phyloP scores from a whole-genome alignment of 2,797 vertebrate genomes.

The Phoxinus dragarum region DNA sequence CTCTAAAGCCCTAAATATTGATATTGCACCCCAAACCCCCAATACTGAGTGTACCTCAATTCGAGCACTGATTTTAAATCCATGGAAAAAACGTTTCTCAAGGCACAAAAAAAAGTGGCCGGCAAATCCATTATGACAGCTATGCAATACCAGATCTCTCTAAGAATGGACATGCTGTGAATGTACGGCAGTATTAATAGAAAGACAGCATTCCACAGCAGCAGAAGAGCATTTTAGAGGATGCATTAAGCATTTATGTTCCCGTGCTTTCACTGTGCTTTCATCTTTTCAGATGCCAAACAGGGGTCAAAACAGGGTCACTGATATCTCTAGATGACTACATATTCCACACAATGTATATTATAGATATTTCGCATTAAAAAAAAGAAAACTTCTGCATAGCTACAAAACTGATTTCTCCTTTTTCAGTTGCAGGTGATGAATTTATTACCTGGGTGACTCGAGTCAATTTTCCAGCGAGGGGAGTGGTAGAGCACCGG shows the following conservation, averaged over 20 bases:
- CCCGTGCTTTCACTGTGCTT: neutral
- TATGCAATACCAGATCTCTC: slow-evolving; percentile 6
- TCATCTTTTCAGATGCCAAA: slow-evolving; percentile 6
- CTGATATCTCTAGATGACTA: neutral
- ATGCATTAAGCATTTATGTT: slow-evolving; percentile 27
- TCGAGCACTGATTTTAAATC: neutral
- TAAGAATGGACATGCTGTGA: slow-evolving; percentile 16
- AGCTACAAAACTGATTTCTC: neutral
- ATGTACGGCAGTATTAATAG: neutral
- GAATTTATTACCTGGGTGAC: slow-evolving; percentile 64
- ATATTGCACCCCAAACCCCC: neutral
- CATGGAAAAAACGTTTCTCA: neutral
- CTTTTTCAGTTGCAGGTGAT: slow-evolving; percentile 70
- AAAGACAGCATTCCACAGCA: slow-evolving; percentile 14
- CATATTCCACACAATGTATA: neutral
- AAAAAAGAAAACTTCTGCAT: too few species aligned
- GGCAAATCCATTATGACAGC: neutral
- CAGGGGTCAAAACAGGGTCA: slow-evolving; percentile 9
- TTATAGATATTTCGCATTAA: too few species aligned
- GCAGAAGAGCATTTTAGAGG: neutral
- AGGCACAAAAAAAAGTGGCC: neutral
- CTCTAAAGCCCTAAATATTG: neutral
- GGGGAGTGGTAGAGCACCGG: slow-evolving; percentile 33
- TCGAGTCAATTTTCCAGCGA: neutral
- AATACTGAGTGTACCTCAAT: neutral